Evolutionary conservation across 2,888 invertebrate species (phyloP), one percentile per base, ranked within the genome.

Genomic region (Fabriciana adippe): DNA sequence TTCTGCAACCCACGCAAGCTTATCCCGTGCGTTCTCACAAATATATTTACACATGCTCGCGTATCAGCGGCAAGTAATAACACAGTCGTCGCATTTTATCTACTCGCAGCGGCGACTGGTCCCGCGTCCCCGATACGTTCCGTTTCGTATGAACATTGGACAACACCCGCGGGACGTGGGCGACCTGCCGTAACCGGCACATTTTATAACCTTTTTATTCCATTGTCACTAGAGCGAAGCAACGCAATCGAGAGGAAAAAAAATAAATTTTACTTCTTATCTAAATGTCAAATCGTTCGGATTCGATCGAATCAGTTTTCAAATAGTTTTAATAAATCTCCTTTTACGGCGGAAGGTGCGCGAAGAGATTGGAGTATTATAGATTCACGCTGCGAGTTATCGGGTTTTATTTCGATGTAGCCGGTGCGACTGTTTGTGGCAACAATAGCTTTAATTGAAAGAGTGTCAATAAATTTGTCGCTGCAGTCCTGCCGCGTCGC

Each of bases 261-360:
- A 90, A 89, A 92, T 92, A 92, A 92, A 92, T 92, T 91, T 90
- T 83, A 89, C 83, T 88, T 86, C 91, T 92, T 92, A 92, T 92
- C 92, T 92, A 89, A 92, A 92, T 90, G 92, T 92, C 92, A 92
- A 92, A 92, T 92, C 92, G 90, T 90, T 87, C 89, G 86, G 85
- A 87, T 88, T 84, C 92, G 92, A 92, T 92, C 92, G 92, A 90
- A 92, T 92, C 92, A 87, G 92, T 92, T 89, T 87, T 88, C 89
- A 90, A 92, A 92, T 92, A 92, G 92, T 92, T 92, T 92, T 89
- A 92, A 92, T 92, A 92, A 92, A 92, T 92, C 92, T 92, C 91
- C 90, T 92, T 92, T 92, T 91, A 92, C 90, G 83, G 88, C 85
- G 84, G 76, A 80, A 79, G 79, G 81, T 82, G 82, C 84, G 80